These are phyloP conservation scores for Caenorhabditis sp. DNA, from an alignment of 2,888 invertebrate species.

Conservation along the genomic window DNA sequence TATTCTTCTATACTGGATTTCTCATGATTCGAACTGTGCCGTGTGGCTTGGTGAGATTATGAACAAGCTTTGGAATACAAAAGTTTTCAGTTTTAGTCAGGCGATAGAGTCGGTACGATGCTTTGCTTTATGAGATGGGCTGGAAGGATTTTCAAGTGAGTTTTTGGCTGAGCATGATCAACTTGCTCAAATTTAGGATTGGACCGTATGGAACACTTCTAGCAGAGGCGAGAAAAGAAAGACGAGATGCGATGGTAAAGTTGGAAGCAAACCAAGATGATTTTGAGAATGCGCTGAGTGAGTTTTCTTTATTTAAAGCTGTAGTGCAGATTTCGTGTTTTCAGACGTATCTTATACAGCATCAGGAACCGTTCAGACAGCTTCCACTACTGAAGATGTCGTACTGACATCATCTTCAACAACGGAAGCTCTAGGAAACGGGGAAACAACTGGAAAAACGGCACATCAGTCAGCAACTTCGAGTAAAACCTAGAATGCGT, in stretches of 20 bases:
- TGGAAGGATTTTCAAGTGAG: slow-evolving; percentile 48
- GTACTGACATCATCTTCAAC: neutral
- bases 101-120: slow-evolving; percentile 31
- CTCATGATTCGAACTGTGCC: slow-evolving; percentile 36
- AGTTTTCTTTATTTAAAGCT: neutral
- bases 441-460: neutral
- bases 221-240: slow-evolving; percentile 45
- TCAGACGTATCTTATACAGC: neutral
- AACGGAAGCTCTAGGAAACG: neutral
- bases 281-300: slow-evolving; percentile 49
- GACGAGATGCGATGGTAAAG: slow-evolving; percentile 45
- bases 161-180: neutral
- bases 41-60: slow-evolving; percentile 48
- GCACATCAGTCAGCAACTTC: neutral
- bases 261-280: slow-evolving; percentile 60
- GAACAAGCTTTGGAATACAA: neutral
- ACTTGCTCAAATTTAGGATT: slow-evolving; percentile 21
- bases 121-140: slow-evolving; percentile 57
- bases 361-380: neutral
- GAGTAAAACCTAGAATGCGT: neutral
- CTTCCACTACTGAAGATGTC: neutral
- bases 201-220: slow-evolving; percentile 58
- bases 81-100: slow-evolving; percentile 18
- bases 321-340: neutral
- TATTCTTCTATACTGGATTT: slow-evolving; percentile 36